Conservation (phyloP, 2,888 invertebrate genomes). For the Pandemis corylana region DNA sequence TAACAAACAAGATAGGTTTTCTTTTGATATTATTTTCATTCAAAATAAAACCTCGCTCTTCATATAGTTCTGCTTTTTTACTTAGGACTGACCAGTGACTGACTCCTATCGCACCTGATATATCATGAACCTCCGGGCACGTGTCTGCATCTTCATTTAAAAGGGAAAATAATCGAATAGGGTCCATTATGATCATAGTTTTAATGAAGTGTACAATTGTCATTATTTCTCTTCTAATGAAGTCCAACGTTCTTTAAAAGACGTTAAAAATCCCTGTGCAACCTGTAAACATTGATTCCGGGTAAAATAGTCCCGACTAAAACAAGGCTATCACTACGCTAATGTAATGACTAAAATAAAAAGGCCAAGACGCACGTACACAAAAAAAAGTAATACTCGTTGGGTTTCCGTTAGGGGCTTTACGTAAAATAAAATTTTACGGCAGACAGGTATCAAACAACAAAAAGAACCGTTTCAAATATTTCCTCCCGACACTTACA, state of each 20-base stretch:
- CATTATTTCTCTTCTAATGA: not conserved
- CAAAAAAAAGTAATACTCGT: conserved; percentile 32
- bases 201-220: no score
- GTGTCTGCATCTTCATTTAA: no score
- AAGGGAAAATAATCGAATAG: no score
- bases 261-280: not conserved
- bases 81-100: no score
- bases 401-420: conserved; percentile 19
- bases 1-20: no score
- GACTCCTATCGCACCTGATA: no score
- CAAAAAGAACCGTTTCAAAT: conserved; percentile 44
- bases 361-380: conserved; percentile 18
- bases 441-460: conserved; percentile 46
- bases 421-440: conserved; percentile 37
- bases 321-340: conserved; percentile 14
- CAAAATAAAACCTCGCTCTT: no score
- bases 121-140: no score
- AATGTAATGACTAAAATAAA: conserved; percentile 35
- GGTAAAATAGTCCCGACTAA: not conserved
- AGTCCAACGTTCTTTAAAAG: not conserved
- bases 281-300: conserved; percentile 1
- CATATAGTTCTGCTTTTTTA: no score
- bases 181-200: no score
- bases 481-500: conserved; percentile 48
- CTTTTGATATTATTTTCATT: no score